phyloP scores from a whole-genome alignment of 2,797 vertebrate genomes.

The Hoplostethus mediterraneus region DNA sequence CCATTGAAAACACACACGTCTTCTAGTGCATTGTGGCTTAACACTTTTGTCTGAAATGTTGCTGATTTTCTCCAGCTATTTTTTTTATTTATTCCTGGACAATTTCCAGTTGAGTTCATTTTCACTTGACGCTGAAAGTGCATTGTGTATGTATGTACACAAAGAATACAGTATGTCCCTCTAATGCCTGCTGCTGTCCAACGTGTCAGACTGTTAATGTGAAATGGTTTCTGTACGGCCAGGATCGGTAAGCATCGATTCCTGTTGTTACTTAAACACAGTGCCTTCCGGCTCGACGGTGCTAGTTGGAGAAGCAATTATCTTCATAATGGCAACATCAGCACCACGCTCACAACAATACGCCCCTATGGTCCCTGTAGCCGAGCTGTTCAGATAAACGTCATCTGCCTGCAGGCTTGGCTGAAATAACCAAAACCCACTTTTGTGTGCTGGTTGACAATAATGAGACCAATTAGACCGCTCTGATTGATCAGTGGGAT shows the following conservation, averaged over 20 bases:
- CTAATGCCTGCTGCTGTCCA: background rate
- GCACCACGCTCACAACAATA: constrained; percentile 46
- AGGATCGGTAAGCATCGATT: constrained; percentile 50
- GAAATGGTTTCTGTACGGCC: constrained; percentile 38
- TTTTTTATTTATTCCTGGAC: background rate
- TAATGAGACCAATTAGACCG: constrained; percentile 47
- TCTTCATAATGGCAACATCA: constrained; percentile 63
- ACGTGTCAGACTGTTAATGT: constrained; percentile 26
- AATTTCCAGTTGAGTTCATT: background rate
- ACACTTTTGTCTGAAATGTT: too few relatives aligned
- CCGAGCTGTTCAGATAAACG: constrained; percentile 12
- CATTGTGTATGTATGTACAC: background rate
- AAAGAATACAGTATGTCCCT: background rate
- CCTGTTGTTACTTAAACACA: constrained; percentile 45
- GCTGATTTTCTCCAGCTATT: background rate
- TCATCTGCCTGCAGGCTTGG: constrained; percentile 2
- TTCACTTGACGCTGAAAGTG: too few relatives aligned
- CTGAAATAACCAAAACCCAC: constrained; percentile 14
- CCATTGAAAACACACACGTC: too few relatives aligned
- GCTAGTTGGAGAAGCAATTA: constrained; percentile 53
- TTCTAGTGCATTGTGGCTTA: too few relatives aligned
- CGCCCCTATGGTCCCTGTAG: constrained; percentile 17
- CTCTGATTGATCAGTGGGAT: constrained; percentile 47
- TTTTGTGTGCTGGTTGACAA: constrained; percentile 32
- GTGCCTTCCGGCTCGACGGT: constrained; percentile 28